phyloP scores from a whole-genome alignment of 2,113 vertebrate genomes.

The Lophius piscatorius region DNA sequence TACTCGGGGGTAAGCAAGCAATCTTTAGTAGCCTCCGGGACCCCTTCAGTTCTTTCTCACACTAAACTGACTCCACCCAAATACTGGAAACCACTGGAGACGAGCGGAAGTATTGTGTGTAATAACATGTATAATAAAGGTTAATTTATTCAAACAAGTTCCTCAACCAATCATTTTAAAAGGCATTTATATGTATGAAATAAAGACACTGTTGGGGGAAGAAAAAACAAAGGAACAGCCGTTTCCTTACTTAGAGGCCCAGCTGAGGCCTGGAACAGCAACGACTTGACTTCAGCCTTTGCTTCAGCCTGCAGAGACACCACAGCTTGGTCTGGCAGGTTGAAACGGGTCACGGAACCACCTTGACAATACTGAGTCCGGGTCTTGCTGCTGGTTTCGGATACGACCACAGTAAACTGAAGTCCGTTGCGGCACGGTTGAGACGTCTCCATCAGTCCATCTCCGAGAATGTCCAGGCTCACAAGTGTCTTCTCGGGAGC shows the following conservation, averaged over 20 bases:
- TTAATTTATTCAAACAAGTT: no score
- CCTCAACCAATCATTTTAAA: no score
- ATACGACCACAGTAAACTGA: conserved; percentile 73
- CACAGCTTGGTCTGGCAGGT: conserved; percentile 75
- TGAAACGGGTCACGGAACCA: conserved; percentile 80
- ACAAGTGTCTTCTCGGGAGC: conserved; percentile 77
- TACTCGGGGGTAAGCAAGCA: no score
- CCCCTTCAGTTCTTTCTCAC: no score
- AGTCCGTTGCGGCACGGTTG: conserved; percentile 73
- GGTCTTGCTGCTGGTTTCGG: conserved; percentile 20
- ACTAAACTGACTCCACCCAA: no score
- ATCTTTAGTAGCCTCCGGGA: no score
- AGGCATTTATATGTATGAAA: no score
- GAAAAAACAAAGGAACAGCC: background rate
- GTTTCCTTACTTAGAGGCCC: conserved; percentile 79
- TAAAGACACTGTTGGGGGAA: background rate
- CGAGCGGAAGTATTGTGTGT: no score
- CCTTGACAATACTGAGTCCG: conserved; percentile 83
- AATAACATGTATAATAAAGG: no score
- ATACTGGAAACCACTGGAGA: no score
- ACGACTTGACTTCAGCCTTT: conserved; percentile 49
- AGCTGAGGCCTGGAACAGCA: conserved; percentile 82
- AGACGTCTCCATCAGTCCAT: conserved; percentile 73
- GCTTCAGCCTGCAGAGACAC: conserved; percentile 79
- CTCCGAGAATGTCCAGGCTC: conserved; percentile 73